Conservation (phyloP, 2,113 vertebrate species). For the Heteronetta atricapilla region DNA sequence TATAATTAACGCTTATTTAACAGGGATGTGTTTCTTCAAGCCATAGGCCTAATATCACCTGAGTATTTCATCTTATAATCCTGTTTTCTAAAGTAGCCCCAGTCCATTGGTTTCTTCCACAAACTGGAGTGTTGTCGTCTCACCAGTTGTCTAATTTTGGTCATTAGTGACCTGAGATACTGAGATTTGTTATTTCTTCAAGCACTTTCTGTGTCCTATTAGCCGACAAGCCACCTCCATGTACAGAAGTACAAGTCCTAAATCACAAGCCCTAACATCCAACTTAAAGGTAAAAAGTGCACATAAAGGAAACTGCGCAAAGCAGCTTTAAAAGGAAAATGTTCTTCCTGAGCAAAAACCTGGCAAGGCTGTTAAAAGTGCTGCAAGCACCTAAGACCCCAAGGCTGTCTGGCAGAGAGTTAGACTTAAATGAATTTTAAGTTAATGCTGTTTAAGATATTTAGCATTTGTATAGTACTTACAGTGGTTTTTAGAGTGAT, state of each 20-base stretch:
- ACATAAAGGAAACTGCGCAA: neutral
- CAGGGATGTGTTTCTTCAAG: neutral
- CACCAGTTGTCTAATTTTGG: neutral
- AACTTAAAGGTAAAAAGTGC: neutral
- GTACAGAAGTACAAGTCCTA: rapidly evolving
- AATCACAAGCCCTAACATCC: neutral
- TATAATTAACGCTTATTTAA: neutral
- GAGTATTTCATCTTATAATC: neutral
- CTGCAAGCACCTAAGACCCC: neutral
- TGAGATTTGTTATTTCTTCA: neutral
- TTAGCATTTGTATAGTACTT: constrained; percentile 43
- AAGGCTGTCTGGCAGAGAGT: neutral
- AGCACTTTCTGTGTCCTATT: neutral
- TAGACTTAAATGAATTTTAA: neutral
- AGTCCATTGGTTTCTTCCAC: neutral
- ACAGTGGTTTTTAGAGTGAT: constrained; percentile 95
- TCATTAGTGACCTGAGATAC: neutral
- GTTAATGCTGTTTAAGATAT: neutral
- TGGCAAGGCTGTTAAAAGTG: neutral
- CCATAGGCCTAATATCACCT: neutral
- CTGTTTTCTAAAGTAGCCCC: neutral
- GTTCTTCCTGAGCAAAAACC: neutral
- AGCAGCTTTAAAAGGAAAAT: neutral
- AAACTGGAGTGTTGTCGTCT: neutral
- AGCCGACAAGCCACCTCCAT: neutral